These are phyloP conservation scores for Rhinolophus sinicus DNA, from an alignment of 2,113 vertebrate genomes.

Conservation along the genomic window DNA sequence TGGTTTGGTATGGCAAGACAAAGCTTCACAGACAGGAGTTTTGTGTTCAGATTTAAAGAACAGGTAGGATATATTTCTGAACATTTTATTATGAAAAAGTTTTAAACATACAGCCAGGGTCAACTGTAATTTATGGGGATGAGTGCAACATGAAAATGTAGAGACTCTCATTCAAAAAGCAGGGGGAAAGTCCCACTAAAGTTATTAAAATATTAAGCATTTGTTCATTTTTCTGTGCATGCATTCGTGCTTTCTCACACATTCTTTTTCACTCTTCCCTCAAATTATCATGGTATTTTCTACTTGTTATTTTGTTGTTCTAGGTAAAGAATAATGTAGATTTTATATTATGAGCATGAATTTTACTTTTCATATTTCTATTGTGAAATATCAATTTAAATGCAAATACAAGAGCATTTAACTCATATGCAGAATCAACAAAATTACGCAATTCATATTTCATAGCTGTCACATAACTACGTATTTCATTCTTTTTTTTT, in stretches of 20 bases:
- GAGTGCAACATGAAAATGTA: neutral
- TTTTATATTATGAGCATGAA: neutral
- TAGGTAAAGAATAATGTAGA: neutral
- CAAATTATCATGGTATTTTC: neutral
- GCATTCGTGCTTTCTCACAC: neutral
- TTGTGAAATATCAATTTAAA: neutral
- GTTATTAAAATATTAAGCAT: neutral
- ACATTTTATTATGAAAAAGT: neutral
- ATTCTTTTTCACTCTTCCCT: neutral
- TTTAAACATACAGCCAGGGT: neutral
- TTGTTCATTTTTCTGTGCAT: neutral
- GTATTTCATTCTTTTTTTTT: neutral
- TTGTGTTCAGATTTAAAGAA: slow-evolving; percentile 10
- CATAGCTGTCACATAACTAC: neutral
- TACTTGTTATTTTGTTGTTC: slow-evolving; percentile 16
- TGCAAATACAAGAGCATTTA: neutral
- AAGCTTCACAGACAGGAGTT: neutral
- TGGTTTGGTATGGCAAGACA: neutral
- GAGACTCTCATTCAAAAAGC: neutral
- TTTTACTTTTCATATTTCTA: neutral
- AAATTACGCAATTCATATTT: neutral
- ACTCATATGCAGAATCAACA: neutral
- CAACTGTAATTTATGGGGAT: neutral
- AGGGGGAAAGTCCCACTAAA: neutral
- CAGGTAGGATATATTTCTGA: neutral